A percentile compares a stretch with the other conserved stretches of the same genome.
Evolutionary conservation across 23 tunicate genomes (phyloP).

Genomic region (Botrylloides violaceus): DNA sequence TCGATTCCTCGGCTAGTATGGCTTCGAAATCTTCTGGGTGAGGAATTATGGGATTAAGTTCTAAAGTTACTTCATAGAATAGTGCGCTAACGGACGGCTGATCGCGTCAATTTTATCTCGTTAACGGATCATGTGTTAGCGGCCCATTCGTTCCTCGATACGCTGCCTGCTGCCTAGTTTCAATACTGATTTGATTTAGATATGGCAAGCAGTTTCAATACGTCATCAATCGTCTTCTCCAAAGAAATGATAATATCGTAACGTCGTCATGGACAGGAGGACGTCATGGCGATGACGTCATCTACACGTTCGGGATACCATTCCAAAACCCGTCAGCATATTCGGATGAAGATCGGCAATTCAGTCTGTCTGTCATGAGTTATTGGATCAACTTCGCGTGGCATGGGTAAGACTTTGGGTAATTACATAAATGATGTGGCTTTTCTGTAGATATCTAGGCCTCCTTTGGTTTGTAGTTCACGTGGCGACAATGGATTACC

Average conservation of each 20-base stretch:
- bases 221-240: constrained; percentile 10
- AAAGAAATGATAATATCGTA: too few species aligned
- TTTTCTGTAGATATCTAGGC: too few species aligned
- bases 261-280: constrained; percentile 1
- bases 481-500: too few species aligned
- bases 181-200: too few species aligned
- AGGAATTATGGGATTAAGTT: background rate
- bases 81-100: too few species aligned
- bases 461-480: too few species aligned
- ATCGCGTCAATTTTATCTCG: too few species aligned
- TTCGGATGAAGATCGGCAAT: constrained; percentile 5
- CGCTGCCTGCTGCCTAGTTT: too few species aligned
- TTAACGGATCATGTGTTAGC: too few species aligned
- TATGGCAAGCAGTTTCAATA: constrained; percentile 5
- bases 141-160: too few species aligned
- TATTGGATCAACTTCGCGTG: constrained; percentile 15
- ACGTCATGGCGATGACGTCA: constrained; percentile 23
- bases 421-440: too few species aligned
- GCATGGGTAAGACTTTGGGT: constrained; percentile 9
- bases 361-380: constrained; percentile 3
- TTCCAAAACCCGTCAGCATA: background rate
- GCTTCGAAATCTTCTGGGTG: background rate
- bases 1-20: constrained; percentile 5
- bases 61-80: background rate
- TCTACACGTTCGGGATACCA: constrained; percentile 21